phyloP scores from a whole-genome alignment of 2,888 invertebrate species.

The Chrysopilus asiliformis region DNA sequence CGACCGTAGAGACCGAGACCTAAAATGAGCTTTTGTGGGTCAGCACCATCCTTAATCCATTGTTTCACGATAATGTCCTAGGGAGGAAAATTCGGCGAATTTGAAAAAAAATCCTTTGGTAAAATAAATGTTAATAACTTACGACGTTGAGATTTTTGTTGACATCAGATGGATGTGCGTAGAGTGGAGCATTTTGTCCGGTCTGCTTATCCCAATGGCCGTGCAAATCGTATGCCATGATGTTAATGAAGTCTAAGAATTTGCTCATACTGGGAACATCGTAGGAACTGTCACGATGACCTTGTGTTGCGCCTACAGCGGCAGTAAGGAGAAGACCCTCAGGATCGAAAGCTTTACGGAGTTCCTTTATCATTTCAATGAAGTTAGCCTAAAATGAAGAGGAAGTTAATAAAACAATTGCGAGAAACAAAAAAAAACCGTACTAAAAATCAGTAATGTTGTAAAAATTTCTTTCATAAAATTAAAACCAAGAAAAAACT shows the following conservation, averaged over 20 bases:
- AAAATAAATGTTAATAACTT: slow-evolving; percentile 10
- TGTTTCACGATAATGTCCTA: slow-evolving; percentile 32
- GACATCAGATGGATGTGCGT: slow-evolving; percentile 19
- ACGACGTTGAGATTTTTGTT: slow-evolving; percentile 32
- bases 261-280: slow-evolving; percentile 36
- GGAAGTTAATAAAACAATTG: no score
- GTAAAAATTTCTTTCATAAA: no score
- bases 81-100: no score
- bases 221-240: slow-evolving; percentile 46
- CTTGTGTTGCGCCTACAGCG: slow-evolving; percentile 40
- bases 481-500: no score
- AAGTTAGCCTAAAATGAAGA: slow-evolving; percentile 6
- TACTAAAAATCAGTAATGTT: no score
- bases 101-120: background rate
- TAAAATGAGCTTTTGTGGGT: slow-evolving; percentile 29
- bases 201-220: slow-evolving; percentile 38
- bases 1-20: slow-evolving; percentile 36
- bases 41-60: slow-evolving; percentile 31
- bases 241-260: slow-evolving; percentile 40
- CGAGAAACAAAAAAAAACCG: no score
- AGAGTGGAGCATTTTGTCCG: slow-evolving; percentile 40
- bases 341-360: slow-evolving; percentile 23
- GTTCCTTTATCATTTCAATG: slow-evolving; percentile 5
- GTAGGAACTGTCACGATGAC: slow-evolving; percentile 37
- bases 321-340: slow-evolving; percentile 37